These are phyloP conservation scores for Drosophila lacicola DNA, from an alignment of 2,888 invertebrate species.

Conservation along the genomic window DNA sequence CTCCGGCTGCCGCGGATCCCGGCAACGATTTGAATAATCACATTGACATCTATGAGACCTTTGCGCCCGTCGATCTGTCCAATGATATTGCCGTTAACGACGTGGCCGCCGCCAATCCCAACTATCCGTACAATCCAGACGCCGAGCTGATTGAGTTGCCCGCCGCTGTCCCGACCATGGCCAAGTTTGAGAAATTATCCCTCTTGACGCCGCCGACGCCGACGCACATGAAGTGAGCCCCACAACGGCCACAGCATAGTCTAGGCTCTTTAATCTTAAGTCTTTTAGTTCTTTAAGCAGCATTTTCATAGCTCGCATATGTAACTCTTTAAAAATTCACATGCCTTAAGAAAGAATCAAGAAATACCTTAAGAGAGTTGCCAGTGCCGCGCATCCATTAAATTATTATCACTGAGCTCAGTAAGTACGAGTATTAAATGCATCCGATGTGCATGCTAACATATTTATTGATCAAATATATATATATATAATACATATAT, in stretches of 20 bases:
- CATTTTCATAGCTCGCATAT: conserved; percentile 28
- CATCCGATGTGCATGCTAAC: conserved; percentile 26
- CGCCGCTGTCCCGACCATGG: conserved; percentile 45
- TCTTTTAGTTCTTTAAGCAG: conserved; percentile 45
- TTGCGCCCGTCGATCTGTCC: conserved; percentile 83
- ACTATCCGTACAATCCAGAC: conserved; percentile 83
- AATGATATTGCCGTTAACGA: conserved; percentile 85
- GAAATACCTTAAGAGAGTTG: conserved; percentile 14
- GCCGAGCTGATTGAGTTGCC: conserved; percentile 82
- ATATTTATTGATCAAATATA: conserved; percentile 62
- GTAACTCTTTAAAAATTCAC: not conserved
- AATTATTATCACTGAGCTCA: conserved; percentile 46
- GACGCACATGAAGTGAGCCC: conserved; percentile 40
- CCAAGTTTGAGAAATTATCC: conserved; percentile 79
- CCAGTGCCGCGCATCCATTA: conserved; percentile 31
- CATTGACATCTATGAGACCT: conserved; percentile 79
- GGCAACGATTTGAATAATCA: conserved; percentile 79
- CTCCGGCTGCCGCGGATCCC: conserved; percentile 46
- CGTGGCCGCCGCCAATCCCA: conserved; percentile 78
- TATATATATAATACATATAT: conserved; percentile 20
- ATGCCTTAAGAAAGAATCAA: not conserved
- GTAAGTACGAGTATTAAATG: conserved; percentile 48
- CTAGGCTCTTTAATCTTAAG: conserved; percentile 41
- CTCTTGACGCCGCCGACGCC: conserved; percentile 41
- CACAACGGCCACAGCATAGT: conserved; percentile 5